Evolutionary conservation across 2,113 vertebrate genomes (phyloP).

Genomic region (Tyto alba): DNA sequence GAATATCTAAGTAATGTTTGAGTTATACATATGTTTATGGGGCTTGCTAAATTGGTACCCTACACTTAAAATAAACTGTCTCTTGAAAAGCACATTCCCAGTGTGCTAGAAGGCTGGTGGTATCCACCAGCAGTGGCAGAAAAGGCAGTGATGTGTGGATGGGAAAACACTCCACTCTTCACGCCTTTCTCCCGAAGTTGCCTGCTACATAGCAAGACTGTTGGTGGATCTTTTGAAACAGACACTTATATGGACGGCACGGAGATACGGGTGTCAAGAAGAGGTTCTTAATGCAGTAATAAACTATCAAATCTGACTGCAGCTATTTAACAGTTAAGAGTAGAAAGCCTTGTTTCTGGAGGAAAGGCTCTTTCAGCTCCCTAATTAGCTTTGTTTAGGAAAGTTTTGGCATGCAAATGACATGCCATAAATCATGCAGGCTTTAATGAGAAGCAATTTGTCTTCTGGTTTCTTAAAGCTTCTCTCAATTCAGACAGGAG

Average conservation of each 20-base stretch:
- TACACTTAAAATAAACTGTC: neutral
- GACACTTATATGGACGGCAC: neutral
- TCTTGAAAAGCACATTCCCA: neutral
- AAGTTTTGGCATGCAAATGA: slow-evolving; percentile 67
- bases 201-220: neutral
- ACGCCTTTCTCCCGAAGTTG: neutral
- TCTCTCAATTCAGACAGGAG: slow-evolving; percentile 26
- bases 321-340: slow-evolving; percentile 24
- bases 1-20: neutral
- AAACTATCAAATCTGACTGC: slow-evolving; percentile 22
- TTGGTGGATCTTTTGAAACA: neutral
- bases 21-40: neutral
- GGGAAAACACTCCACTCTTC: slow-evolving; percentile 12
- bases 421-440: slow-evolving; percentile 44
- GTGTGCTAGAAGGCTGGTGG: neutral
- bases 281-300: neutral
- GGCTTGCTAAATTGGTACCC: neutral
- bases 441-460: slow-evolving; percentile 59
- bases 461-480: slow-evolving; percentile 42
- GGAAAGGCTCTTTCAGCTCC: slow-evolving; percentile 54
- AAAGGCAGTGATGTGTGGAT: neutral
- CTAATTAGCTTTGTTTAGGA: slow-evolving; percentile 57
- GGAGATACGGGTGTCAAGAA: neutral
- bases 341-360: slow-evolving; percentile 24
- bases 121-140: neutral